These are phyloP conservation scores for Sternarchorhynchus goeldii DNA, from an alignment of 2,797 vertebrate genomes.

Conservation along the genomic window DNA sequence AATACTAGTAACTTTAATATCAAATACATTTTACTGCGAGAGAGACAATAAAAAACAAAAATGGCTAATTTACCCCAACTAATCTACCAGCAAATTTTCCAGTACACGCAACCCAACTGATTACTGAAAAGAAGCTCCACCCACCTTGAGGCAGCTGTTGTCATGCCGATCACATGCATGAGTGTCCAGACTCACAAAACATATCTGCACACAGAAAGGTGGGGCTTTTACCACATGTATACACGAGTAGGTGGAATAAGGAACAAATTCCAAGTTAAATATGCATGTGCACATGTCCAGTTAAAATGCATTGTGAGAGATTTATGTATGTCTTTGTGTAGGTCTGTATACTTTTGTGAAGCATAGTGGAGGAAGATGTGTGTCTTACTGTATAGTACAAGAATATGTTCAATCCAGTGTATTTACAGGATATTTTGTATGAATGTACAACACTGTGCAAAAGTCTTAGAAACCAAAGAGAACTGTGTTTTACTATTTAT, in stretches of 20 bases:
- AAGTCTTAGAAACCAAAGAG: too few species aligned
- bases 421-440: too few species aligned
- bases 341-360: not conserved
- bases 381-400: not conserved
- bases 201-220: constrained; percentile 78
- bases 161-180: constrained; percentile 74
- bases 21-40: too few species aligned
- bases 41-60: not conserved
- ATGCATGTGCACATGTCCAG: not conserved
- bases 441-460: too few species aligned
- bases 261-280: not conserved
- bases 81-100: constrained; percentile 55
- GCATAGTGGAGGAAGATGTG: not conserved
- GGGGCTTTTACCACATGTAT: not conserved
- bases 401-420: too few species aligned
- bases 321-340: not conserved
- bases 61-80: constrained; percentile 56
- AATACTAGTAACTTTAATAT: too few species aligned
- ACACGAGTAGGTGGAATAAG: not conserved
- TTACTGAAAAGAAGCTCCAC: constrained; percentile 58
- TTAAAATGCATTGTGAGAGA: not conserved
- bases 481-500: too few species aligned
- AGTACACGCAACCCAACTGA: constrained; percentile 25
- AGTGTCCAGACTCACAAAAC: constrained; percentile 90
- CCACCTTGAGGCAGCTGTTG: constrained; percentile 86